Evolutionary conservation across 2,797 vertebrate genomes (phyloP).

Genomic region (Merluccius polli): DNA sequence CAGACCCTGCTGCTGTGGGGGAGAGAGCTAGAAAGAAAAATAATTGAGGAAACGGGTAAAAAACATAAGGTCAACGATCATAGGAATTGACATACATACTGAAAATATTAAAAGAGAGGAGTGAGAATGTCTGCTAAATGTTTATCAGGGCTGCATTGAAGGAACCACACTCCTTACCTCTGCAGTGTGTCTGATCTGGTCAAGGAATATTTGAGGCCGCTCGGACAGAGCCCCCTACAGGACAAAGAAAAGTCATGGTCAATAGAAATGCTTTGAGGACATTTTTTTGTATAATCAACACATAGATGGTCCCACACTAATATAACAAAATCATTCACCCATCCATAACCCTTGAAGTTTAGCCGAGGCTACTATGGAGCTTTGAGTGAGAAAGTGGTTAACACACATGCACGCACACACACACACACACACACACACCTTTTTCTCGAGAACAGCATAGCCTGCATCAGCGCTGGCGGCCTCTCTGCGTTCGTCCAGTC

Average conservation of each 20-base stretch:
- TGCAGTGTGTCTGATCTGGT: conserved; percentile 78
- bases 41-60: neutral
- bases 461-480: conserved; percentile 88
- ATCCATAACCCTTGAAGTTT: neutral
- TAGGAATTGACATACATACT: neutral
- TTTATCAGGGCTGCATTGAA: neutral
- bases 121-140: neutral
- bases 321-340: neutral
- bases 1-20: conserved; percentile 73
- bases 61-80: neutral
- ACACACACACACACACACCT: conserved; percentile 63
- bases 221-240: conserved; percentile 82
- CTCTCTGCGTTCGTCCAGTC: conserved; percentile 79
- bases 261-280: neutral
- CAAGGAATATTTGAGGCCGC: conserved; percentile 78
- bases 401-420: conserved; percentile 43
- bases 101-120: neutral
- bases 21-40: conserved; percentile 47
- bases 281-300: neutral
- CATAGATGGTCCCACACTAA: neutral
- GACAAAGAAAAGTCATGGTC: neutral
- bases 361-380: neutral
- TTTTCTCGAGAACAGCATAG: conserved; percentile 89
- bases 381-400: neutral
- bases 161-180: conserved; percentile 56